These are phyloP conservation scores for Chrysolina oricalcia DNA, from an alignment of 2,888 invertebrate genomes.

Conservation along the genomic window DNA sequence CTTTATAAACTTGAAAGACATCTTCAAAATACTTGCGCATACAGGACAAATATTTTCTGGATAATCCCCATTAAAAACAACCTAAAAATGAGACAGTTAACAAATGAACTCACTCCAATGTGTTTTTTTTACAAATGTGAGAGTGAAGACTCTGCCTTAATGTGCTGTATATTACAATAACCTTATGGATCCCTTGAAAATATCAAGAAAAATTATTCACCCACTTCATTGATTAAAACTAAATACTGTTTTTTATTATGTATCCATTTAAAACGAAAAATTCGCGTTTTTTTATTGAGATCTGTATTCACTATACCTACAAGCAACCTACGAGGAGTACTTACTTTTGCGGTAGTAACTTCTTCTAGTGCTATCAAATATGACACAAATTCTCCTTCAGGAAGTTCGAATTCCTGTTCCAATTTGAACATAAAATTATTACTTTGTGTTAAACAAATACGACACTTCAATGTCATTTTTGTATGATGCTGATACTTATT, in stretches of 20 bases:
- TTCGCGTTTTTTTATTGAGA: too few relatives aligned
- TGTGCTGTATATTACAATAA: background rate
- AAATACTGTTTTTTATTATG: too few relatives aligned
- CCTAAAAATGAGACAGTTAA: constrained; percentile 37
- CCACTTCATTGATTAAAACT: too few relatives aligned
- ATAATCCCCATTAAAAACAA: constrained; percentile 37
- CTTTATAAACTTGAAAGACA: constrained; percentile 42
- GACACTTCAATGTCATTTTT: constrained; percentile 44
- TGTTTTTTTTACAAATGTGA: background rate
- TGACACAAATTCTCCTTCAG: constrained; percentile 28
- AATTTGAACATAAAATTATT: constrained; percentile 47
- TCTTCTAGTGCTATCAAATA: constrained; percentile 46
- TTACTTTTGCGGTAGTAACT: constrained; percentile 43
- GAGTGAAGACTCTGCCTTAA: background rate
- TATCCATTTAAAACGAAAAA: too few relatives aligned
- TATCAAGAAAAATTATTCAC: background rate
- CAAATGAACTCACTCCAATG: background rate
- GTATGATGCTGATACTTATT: constrained; percentile 24
- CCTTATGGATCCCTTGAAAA: background rate
- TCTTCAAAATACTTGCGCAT: constrained; percentile 49
- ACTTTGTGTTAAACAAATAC: constrained; percentile 49
- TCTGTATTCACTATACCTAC: too few relatives aligned
- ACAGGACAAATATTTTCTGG: constrained; percentile 49
- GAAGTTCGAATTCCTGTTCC: constrained; percentile 34
- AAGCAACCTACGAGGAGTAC: background rate